Evolutionary conservation across 2,888 invertebrate species (phyloP).

Genomic region (Bruchidius siliquastri): DNA sequence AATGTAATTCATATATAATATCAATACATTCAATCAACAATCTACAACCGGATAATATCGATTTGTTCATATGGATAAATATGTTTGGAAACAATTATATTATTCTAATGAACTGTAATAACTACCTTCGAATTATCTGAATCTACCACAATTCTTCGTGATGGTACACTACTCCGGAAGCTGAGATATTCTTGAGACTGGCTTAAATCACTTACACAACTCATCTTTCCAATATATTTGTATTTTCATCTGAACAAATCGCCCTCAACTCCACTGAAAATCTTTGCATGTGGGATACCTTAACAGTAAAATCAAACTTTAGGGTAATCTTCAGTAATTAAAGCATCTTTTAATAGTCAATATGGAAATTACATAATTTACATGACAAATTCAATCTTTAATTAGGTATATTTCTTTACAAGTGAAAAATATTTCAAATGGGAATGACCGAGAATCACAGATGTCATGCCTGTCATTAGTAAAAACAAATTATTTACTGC

Average conservation of each 20-base stretch:
- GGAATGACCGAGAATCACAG: not conserved
- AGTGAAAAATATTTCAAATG: not conserved
- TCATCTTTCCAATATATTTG: conserved; percentile 47
- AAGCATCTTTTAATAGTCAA: not conserved
- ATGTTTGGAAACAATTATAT: too few relatives aligned
- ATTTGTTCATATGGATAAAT: too few relatives aligned
- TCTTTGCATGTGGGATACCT: not conserved
- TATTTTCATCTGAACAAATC: not conserved
- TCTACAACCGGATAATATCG: too few relatives aligned
- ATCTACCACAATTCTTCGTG: conserved; percentile 75
- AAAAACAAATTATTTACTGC: too few relatives aligned
- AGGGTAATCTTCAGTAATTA: not conserved
- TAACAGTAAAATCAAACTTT: not conserved
- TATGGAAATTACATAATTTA: not conserved
- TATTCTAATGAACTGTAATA: too few relatives aligned
- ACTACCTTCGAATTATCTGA: conserved; percentile 70
- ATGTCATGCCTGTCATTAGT: not conserved
- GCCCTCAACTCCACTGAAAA: not conserved
- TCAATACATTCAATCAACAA: too few relatives aligned
- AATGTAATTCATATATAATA: too few relatives aligned
- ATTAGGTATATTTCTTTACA: not conserved
- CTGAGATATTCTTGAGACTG: conserved; percentile 74
- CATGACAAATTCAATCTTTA: too few relatives aligned
- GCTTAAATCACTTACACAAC: conserved; percentile 65
- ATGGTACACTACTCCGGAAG: conserved; percentile 71